phyloP scores from a whole-genome alignment of 2,113 vertebrate genomes.

The Vireo altiloquus region DNA sequence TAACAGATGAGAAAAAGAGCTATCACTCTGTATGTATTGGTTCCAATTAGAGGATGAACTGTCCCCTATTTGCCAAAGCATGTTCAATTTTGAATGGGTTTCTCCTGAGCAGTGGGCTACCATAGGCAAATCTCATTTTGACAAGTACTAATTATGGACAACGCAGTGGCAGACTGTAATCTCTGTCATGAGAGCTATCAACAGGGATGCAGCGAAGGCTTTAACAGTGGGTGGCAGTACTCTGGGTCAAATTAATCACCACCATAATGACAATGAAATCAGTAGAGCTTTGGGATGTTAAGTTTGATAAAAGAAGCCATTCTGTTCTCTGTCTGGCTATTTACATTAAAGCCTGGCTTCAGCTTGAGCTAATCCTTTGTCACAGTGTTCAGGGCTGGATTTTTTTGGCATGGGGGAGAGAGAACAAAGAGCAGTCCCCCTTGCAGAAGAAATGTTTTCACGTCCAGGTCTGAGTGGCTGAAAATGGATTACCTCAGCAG shows the following conservation, averaged over 20 bases:
- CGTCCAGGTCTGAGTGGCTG: not conserved
- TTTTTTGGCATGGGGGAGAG: not conserved
- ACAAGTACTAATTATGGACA: constrained; percentile 55
- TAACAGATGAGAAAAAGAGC: not conserved
- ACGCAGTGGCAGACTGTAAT: constrained; percentile 26
- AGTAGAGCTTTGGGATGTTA: constrained; percentile 64
- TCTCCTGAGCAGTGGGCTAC: constrained; percentile 31
- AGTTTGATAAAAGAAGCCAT: constrained; percentile 56
- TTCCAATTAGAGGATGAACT: constrained; percentile 38
- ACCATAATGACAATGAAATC: constrained; percentile 60
- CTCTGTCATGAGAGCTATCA: constrained; percentile 62
- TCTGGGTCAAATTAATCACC: constrained; percentile 62
- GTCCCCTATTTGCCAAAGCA: not conserved
- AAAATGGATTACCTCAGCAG: constrained; percentile 29
- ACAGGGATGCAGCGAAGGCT: constrained; percentile 31
- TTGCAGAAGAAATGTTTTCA: constrained; percentile 10
- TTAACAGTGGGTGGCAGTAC: constrained; percentile 60
- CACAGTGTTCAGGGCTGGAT: not conserved
- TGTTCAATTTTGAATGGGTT: constrained; percentile 37
- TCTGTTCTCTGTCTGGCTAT: constrained; percentile 49
- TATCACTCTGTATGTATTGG: not conserved
- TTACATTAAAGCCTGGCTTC: constrained; percentile 28
- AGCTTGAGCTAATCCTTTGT: constrained; percentile 47
- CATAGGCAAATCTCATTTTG: constrained; percentile 36
- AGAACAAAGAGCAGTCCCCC: constrained; percentile 22